Conservation (phyloP, 2,888 invertebrate genomes). For the Protonemura montana region DNA sequence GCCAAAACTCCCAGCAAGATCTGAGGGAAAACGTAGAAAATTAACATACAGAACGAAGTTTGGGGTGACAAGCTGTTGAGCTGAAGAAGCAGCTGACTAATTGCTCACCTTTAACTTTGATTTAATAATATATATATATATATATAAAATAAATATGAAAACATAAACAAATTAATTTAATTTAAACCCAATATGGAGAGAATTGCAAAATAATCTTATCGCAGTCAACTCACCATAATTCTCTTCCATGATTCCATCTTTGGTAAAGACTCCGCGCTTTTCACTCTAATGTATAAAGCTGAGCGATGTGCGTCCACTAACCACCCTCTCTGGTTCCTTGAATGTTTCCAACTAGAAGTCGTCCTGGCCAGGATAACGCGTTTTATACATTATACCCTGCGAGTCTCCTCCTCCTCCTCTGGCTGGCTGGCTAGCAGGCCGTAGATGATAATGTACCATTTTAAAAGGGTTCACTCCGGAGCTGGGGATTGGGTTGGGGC, state of each 20-base stretch:
- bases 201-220: not conserved
- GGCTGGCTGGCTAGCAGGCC: not conserved
- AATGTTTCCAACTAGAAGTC: conserved; percentile 18
- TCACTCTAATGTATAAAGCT: not conserved
- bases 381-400: conserved; percentile 1
- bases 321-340: conserved; percentile 24
- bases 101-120: too few relatives aligned
- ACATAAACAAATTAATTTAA: too few relatives aligned
- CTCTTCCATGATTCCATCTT: conserved; percentile 36
- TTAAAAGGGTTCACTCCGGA: conserved; percentile 35
- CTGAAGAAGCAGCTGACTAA: not conserved
- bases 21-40: conserved; percentile 55
- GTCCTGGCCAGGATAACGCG: not conserved
- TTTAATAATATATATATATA: too few relatives aligned
- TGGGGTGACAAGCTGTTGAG: not conserved
- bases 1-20: conserved; percentile 59
- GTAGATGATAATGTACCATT: conserved; percentile 8
- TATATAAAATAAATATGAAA: too few relatives aligned
- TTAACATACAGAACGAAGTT: not conserved
- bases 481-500: conserved; percentile 23
- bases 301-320: not conserved
- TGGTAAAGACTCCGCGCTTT: not conserved
- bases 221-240: conserved; percentile 1
- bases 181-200: too few relatives aligned
- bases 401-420: not conserved